Evolutionary conservation across 2,797 vertebrate species (phyloP), one percentile per base, ranked within the genome.

Genomic region (Hipposideros larvatus): DNA sequence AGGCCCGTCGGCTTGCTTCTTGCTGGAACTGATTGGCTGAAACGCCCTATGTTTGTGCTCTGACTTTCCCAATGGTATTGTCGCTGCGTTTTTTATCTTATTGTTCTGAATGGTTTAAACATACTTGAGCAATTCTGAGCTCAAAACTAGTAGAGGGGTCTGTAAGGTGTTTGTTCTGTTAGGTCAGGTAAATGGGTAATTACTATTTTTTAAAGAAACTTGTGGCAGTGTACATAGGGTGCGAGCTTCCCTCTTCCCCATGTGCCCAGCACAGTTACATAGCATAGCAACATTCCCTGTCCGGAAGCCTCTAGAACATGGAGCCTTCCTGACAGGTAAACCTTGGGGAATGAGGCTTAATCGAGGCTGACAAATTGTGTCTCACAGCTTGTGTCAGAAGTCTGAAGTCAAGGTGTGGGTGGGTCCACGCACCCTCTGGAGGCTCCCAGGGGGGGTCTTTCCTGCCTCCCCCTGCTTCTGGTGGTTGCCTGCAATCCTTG

Each of bases 241-340:
- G 4, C 3, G 22, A n/a, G 4, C n/a, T 11, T 24, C 26, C 41
- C 1, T 71, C 24, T 13, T 65, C 26, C 24, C 41, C 2, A 6
- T 7, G 2, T 53, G 28, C 57, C 15, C 5, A 4, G 5, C 2
- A 10, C 11, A 0, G 18, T 55, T 13, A 6, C 24, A 1, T 7
- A 6, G 37, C 10, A 2, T 0, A 37, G 51, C 70, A 14, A 1
- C 7, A 10, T 2, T 19, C 4, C 19, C 41, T 61, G 5, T 41
- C n/a, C 0, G 0, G 10, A 26, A 7, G 26, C 4, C 31, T 41
- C 15, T 26, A 18, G 21, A 28, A 15, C 2, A 4, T 7, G 6
- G 37, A 22, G 5, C 24, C 61, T 68, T 65, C 28, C 51, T 11
- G 31, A 31, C 31, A 61, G 63, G 34, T 37, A 19, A 6, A 10